These are phyloP conservation scores for Sipha maydis DNA, from an alignment of 2,888 invertebrate genomes.

Conservation along the genomic window DNA sequence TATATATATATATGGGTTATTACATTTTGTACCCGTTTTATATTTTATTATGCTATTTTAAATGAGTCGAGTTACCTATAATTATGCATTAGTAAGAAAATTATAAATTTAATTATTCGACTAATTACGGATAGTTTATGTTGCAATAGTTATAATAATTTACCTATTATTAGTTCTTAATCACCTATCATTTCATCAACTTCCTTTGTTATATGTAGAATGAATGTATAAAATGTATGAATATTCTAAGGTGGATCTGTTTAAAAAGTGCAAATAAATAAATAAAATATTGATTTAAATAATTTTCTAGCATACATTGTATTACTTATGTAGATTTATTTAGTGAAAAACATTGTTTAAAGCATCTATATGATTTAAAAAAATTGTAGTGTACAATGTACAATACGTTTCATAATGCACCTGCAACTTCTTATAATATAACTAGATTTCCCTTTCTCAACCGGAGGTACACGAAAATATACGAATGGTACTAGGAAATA, in stretches of 20 bases:
- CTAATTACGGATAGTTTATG: constrained; percentile 16
- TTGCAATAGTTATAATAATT: neutral
- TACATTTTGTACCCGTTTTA: too few species aligned
- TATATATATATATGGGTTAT: too few species aligned
- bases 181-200: neutral
- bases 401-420: neutral
- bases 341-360: constrained; percentile 13
- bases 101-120: constrained; percentile 1
- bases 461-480: too few species aligned
- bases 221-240: neutral
- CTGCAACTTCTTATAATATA: neutral
- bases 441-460: too few species aligned
- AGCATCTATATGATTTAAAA: neutral
- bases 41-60: too few species aligned
- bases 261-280: neutral
- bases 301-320: constrained; percentile 28
- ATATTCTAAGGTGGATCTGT: neutral
- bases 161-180: neutral
- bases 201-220: neutral
- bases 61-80: too few species aligned
- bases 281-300: constrained; percentile 34
- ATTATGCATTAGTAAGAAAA: too few species aligned
- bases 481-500: too few species aligned
- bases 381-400: neutral
- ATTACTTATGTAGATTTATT: neutral